phyloP scores from a whole-genome alignment of 2,797 vertebrate genomes.

The Delichon dasypus region DNA sequence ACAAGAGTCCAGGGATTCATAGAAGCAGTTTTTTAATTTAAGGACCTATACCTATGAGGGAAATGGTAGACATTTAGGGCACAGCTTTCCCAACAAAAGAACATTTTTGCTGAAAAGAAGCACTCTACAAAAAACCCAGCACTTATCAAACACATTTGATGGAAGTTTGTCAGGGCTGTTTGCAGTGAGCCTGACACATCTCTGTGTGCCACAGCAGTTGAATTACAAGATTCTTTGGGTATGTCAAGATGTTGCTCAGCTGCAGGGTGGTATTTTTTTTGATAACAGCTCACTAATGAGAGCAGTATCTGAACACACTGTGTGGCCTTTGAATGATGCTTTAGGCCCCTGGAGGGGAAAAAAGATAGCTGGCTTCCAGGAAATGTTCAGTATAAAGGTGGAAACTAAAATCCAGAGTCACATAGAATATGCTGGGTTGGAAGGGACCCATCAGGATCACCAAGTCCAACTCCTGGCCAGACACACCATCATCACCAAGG shows the following conservation, averaged over 20 bases:
- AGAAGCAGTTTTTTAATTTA: background rate
- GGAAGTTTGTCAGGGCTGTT: background rate
- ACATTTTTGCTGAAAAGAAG: background rate
- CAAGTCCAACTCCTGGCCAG: background rate
- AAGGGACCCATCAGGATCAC: background rate
- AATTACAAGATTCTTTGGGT: background rate
- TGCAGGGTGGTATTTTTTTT: background rate
- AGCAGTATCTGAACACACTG: background rate
- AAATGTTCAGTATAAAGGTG: background rate
- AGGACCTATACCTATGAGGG: background rate
- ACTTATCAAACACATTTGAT: background rate
- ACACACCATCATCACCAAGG: background rate
- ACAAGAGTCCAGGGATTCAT: background rate
- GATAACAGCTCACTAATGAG: background rate
- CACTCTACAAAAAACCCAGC: background rate
- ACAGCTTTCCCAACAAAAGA: background rate
- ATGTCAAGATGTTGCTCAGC: background rate
- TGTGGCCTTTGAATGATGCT: background rate
- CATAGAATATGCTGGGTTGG: background rate
- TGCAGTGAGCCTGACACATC: background rate
- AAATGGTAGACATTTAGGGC: background rate
- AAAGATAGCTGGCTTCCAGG: background rate
- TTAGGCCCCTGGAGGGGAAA: background rate
- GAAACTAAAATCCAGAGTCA: background rate
- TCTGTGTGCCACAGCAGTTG: background rate